Percentiles rank a stretch among this genome's conserved stretches.
Evolutionary conservation across 2,888 invertebrate species (phyloP).

Genomic region (Anaspis maculata): DNA sequence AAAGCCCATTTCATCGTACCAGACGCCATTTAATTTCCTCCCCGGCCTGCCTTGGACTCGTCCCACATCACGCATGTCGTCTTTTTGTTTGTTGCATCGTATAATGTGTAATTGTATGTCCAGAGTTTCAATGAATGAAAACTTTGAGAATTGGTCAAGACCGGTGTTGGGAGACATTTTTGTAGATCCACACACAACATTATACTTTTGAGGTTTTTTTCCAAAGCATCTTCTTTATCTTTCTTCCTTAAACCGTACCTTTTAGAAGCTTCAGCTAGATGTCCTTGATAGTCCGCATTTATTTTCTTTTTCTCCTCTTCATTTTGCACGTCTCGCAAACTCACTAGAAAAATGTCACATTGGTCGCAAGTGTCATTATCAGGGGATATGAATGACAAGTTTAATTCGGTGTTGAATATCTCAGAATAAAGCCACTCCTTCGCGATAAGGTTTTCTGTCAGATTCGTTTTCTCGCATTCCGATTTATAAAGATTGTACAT

Average conservation of each 20-base stretch:
- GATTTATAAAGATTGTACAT: no score
- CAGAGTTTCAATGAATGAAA: no score
- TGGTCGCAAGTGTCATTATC: neutral
- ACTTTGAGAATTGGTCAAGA: no score
- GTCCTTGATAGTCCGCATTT: neutral
- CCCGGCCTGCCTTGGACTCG: neutral
- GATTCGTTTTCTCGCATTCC: no score
- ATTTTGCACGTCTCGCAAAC: neutral
- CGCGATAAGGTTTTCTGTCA: no score
- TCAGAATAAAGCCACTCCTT: no score
- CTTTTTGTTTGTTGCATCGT: conserved; percentile 2
- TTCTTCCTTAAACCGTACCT: neutral
- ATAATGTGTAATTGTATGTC: no score
- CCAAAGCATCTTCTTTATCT: neutral
- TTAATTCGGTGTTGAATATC: neutral
- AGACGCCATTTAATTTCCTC: conserved; percentile 1
- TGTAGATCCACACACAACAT: neutral
- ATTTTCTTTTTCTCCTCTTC: neutral
- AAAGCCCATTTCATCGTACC: conserved; percentile 1
- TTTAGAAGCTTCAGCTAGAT: neutral
- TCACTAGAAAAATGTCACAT: neutral
- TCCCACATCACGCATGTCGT: neutral
- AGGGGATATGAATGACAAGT: neutral
- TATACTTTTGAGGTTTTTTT: neutral
- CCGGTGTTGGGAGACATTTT: conserved; percentile 1